Percentiles rank a stretch among this genome's conserved stretches.
These are phyloP conservation scores for Drosophila equinoxialis DNA, from an alignment of 1,140 invertebrate genomes.

Conservation along the genomic window DNA sequence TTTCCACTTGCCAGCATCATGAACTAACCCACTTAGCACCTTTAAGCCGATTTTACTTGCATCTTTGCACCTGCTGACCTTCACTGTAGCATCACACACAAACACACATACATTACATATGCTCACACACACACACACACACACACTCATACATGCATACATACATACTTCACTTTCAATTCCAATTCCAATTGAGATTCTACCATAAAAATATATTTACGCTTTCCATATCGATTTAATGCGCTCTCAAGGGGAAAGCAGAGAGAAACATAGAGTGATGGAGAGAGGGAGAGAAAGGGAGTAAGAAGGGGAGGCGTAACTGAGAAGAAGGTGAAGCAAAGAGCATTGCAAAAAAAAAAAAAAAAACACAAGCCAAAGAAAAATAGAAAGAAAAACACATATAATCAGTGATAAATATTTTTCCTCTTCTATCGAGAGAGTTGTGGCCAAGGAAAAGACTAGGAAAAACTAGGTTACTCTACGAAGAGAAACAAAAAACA, in stretches of 20 bases:
- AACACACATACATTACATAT: too few relatives aligned
- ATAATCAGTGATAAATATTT: conserved; percentile 75
- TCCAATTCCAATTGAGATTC: conserved; percentile 44
- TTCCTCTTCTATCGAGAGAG: conserved; percentile 17
- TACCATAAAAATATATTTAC: conserved; percentile 65
- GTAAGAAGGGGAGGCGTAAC: conserved; percentile 9
- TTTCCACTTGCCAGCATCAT: conserved; percentile 12
- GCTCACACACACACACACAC: neutral
- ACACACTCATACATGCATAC: neutral
- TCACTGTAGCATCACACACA: conserved; percentile 19
- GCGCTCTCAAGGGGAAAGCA: conserved; percentile 51
- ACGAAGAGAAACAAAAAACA: conserved; percentile 20
- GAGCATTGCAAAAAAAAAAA: conserved; percentile 50
- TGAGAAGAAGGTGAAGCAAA: neutral
- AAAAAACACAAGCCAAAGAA: conserved; percentile 31
- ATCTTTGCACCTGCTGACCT: conserved; percentile 10
- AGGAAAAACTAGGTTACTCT: conserved; percentile 64
- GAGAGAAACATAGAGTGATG: conserved; percentile 52
- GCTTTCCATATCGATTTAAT: conserved; percentile 80
- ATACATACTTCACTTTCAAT: conserved; percentile 46
- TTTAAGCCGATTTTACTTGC: conserved; percentile 11
- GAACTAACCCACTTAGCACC: conserved; percentile 10
- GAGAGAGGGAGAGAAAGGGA: conserved; percentile 27
- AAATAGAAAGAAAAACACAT: conserved; percentile 40
- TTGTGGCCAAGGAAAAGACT: conserved; percentile 21